Conservation (phyloP, 2,113 vertebrate species). For the Apeltes quadracus region DNA sequence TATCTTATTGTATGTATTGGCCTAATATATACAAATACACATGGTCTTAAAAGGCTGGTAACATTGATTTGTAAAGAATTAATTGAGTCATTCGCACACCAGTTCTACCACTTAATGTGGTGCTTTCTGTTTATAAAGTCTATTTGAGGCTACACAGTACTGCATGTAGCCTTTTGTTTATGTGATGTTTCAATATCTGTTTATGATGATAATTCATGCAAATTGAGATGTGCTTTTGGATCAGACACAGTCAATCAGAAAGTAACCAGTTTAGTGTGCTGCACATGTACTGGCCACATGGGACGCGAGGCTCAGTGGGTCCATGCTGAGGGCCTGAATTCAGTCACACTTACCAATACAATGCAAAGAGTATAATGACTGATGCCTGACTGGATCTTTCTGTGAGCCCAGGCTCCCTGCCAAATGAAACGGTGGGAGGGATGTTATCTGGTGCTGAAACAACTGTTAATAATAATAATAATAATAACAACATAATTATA, state of each 20-base stretch:
- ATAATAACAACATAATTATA: too few relatives aligned
- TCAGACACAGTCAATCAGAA: neutral
- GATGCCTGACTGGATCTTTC: neutral
- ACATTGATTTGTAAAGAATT: constrained; percentile 4
- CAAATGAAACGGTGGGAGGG: neutral
- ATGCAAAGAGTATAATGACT: neutral
- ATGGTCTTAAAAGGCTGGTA: too few relatives aligned
- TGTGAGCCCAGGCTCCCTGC: neutral
- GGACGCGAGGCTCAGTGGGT: neutral
- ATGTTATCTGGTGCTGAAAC: neutral
- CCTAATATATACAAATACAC: too few relatives aligned
- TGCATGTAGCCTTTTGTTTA: too few relatives aligned
- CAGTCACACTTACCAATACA: neutral
- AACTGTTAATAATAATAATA: too few relatives aligned
- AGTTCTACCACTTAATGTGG: neutral
- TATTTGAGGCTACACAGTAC: neutral
- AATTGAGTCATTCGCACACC: neutral
- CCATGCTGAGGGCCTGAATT: constrained; percentile 6
- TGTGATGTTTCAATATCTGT: neutral
- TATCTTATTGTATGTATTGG: neutral
- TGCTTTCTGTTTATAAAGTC: constrained; percentile 4
- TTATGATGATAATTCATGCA: neutral
- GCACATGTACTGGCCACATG: constrained; percentile 40
- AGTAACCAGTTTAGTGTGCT: constrained; percentile 36
- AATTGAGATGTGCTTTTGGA: constrained; percentile 15